Evolutionary conservation across 2,797 vertebrate genomes (phyloP).

Genomic region (Atherinosoma microstoma): DNA sequence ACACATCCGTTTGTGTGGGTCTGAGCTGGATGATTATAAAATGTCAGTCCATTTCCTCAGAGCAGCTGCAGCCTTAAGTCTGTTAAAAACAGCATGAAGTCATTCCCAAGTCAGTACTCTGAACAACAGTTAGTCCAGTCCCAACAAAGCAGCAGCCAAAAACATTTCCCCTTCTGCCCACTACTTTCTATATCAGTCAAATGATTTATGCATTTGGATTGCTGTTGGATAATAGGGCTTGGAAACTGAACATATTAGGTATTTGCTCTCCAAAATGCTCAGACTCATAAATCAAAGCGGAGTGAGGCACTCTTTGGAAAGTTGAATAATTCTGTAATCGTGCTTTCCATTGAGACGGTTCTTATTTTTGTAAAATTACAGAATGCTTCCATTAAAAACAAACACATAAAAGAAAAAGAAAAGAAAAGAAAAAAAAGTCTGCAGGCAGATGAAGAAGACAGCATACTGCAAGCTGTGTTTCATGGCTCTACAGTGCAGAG

Average conservation of each 20-base stretch:
- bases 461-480: conserved; percentile 69
- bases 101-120: conserved; percentile 88
- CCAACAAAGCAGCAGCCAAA: conserved; percentile 81
- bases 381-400: conserved; percentile 60
- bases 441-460: conserved; percentile 60
- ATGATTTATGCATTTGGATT: conserved; percentile 71
- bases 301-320: conserved; percentile 34
- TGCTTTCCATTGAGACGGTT: conserved; percentile 20
- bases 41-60: conserved; percentile 74
- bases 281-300: conserved; percentile 24
- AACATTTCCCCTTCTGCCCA: conserved; percentile 59
- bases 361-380: conserved; percentile 43
- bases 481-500: conserved; percentile 73
- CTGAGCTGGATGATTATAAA: conserved; percentile 59
- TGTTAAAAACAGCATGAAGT: conserved; percentile 90
- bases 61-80: conserved; percentile 85
- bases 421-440: conserved; percentile 22
- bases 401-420: conserved; percentile 22
- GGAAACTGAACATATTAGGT: conserved; percentile 67
- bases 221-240: conserved; percentile 56
- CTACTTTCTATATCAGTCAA: conserved; percentile 71
- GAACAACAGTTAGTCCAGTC: conserved; percentile 83
- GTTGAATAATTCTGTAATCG: conserved; percentile 41
- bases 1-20: conserved; percentile 62
- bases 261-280: conserved; percentile 57